phyloP scores from a whole-genome alignment of 2,888 invertebrate species.

The Gisinianus flammeolus region DNA sequence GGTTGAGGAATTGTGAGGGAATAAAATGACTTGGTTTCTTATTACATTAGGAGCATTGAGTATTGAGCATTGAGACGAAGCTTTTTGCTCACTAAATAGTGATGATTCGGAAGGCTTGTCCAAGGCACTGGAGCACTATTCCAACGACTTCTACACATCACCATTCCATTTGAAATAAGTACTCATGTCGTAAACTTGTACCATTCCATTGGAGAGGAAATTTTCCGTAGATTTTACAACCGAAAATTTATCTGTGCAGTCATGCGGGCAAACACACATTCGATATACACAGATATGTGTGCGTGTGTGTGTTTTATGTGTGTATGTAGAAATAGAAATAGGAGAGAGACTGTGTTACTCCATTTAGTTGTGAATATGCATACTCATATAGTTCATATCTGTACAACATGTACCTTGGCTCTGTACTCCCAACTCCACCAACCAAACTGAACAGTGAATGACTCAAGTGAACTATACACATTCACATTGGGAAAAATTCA shows the following conservation, averaged over 20 bases:
- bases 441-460: not conserved
- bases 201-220: slow-evolving; percentile 41
- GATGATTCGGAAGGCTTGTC: slow-evolving; percentile 23
- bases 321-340: no score
- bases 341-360: not conserved
- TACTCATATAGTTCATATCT: not conserved
- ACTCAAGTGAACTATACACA: not conserved
- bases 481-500: not conserved
- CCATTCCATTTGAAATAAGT: slow-evolving; percentile 41
- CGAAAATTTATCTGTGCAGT: slow-evolving; percentile 40
- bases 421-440: not conserved
- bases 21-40: slow-evolving; percentile 41
- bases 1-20: slow-evolving; percentile 19
- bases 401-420: not conserved
- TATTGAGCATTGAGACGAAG: slow-evolving; percentile 36
- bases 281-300: no score
- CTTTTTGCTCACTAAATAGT: slow-evolving; percentile 38
- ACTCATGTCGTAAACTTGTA: slow-evolving; percentile 44
- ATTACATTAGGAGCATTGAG: slow-evolving; percentile 42
- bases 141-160: not conserved
- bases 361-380: not conserved
- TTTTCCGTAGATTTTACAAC: slow-evolving; percentile 42
- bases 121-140: not conserved
- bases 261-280: slow-evolving; percentile 9
- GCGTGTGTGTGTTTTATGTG: not conserved